These are phyloP conservation scores for Triplophysa tibetana DNA, from an alignment of 2,113 vertebrate genomes.

Conservation along the genomic window DNA sequence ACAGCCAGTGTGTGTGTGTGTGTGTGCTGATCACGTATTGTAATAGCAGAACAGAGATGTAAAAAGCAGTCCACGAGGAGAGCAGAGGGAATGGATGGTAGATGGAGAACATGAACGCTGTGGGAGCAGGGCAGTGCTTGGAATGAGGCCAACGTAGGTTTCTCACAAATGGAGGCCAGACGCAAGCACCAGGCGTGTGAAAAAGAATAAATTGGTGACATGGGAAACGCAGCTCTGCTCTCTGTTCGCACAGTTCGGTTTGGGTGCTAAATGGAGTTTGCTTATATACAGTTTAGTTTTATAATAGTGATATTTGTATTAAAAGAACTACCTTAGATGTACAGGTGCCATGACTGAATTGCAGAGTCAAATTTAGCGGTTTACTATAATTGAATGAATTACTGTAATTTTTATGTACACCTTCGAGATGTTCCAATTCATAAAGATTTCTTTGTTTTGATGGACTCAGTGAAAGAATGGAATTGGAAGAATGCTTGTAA, in stretches of 20 bases:
- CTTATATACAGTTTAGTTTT: background rate
- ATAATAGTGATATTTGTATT: no score
- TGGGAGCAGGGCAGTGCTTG: constrained; percentile 60
- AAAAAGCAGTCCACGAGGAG: constrained; percentile 59
- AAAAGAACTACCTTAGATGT: no score
- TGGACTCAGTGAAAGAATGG: no score
- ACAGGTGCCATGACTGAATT: no score
- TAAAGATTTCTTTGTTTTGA: no score
- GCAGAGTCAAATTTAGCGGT: no score
- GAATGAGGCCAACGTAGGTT: constrained; percentile 50
- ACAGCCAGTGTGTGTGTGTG: constrained; percentile 52
- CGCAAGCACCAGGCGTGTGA: constrained; percentile 42
- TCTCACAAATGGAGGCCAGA: constrained; percentile 55
- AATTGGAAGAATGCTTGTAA: no score
- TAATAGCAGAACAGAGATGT: constrained; percentile 62
- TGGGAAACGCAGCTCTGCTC: constrained; percentile 26
- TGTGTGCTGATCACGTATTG: constrained; percentile 51
- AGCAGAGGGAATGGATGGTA: constrained; percentile 43
- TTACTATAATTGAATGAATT: no score
- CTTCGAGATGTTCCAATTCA: no score
- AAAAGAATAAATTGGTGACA: constrained; percentile 51
- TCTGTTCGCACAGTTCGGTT: background rate
- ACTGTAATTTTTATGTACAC: no score
- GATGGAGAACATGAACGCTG: constrained; percentile 48
- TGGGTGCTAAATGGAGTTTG: no score